Evolutionary conservation across 2,113 vertebrate species (phyloP), one percentile per base, ranked within the genome.

Genomic region (Holacanthus passer): DNA sequence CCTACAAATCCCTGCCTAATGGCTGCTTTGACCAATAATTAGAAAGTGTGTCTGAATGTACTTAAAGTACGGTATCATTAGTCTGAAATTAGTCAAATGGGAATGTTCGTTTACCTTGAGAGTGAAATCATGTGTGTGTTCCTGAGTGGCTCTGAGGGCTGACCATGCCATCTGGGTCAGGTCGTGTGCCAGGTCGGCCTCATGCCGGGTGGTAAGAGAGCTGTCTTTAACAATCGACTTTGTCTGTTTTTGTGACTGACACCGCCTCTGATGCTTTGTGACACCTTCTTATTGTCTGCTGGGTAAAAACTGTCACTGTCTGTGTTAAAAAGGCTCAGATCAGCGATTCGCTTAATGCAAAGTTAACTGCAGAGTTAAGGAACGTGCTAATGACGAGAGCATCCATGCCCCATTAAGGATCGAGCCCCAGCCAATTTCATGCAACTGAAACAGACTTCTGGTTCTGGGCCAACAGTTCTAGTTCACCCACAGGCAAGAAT

Each of bases 11-110:
- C 45, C 76, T 83, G 43, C 65, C 74, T 88, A 91, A 91, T 92
- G 86, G 87, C 70, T 84, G 76, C 81, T 86, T 84, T 90, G 89
- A 88, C 58, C 88, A 87, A 91, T 92, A 69, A 86, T 55, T 72
- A 56, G 48, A 74, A 79, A 87, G 77, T 67, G 62, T 80, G 45
- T 74, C 20, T 73, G 47, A 7, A 12, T 43, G 13, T 27, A 31
- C 43, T 81, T 73, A 11, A 77, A 73, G 16, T 39, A 62, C 35
- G 56, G 29, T 31, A 73, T 76, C 43, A 77, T 84, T 71, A 60
- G 66, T 80, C 39, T 73, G 35, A 56, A 78, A 64, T 81, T 32
- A 68, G 27, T 79, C 24, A 64, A 74, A 56, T 70, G 53, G 22
- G 31, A 65, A 60, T 24, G 16, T 58, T 77, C 9, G 43, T 67